A percentile compares a stretch with the other conserved stretches of the same genome.
Evolutionary conservation across 2,113 vertebrate genomes (phyloP).

Genomic region (Epinephelus lanceolatus): DNA sequence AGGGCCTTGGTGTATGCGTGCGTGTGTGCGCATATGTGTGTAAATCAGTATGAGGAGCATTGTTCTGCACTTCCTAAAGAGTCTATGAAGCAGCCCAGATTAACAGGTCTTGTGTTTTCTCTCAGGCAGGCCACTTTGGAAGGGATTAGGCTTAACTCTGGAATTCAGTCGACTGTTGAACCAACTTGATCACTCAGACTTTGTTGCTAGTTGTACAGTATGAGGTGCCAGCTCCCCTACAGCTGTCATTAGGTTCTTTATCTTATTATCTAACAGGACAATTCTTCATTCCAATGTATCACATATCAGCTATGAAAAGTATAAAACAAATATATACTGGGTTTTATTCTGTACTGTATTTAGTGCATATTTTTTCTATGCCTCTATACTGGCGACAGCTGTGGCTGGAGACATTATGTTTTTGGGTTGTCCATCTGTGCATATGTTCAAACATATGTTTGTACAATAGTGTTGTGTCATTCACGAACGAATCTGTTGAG

Average conservation of each 20-base stretch:
- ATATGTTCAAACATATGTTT: too few species aligned
- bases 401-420: too few species aligned
- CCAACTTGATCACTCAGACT: neutral
- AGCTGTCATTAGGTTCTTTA: neutral
- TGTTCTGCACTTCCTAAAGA: constrained; percentile 62
- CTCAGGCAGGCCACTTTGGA: constrained; percentile 43
- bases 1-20: neutral
- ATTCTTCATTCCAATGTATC: neutral
- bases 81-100: constrained; percentile 54
- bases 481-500: too few species aligned
- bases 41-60: neutral
- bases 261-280: neutral
- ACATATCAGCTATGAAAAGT: neutral
- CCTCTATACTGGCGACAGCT: too few species aligned
- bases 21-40: neutral
- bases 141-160: constrained; percentile 48
- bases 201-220: neutral
- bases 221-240: neutral
- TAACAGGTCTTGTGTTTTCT: constrained; percentile 77
- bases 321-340: neutral
- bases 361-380: too few species aligned
- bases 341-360: neutral
- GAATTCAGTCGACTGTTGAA: constrained; percentile 44
- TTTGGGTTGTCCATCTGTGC: too few species aligned
- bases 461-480: too few species aligned